Percentiles rank a stretch among this genome's conserved stretches.
phyloP scores from a whole-genome alignment of 2,113 vertebrate genomes.

The Sinocyclocheilus maitianheensis region DNA sequence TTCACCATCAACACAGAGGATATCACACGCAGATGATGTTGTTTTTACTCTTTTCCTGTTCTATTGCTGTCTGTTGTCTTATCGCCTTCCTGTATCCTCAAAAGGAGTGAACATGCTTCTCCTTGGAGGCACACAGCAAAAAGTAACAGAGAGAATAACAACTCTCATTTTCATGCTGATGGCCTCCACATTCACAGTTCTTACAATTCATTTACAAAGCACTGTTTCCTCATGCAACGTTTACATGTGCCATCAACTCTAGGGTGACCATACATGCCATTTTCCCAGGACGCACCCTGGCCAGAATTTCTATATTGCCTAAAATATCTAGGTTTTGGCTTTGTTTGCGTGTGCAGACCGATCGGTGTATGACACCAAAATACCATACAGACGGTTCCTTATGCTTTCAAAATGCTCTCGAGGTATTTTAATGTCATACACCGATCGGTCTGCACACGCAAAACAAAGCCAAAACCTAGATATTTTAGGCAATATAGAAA shows the following conservation, averaged over 20 bases:
- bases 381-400: too few relatives aligned
- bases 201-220: neutral
- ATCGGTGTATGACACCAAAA: too few relatives aligned
- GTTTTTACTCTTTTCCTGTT: conserved; percentile 32
- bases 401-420: too few relatives aligned
- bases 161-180: neutral
- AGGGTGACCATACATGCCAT: too few relatives aligned
- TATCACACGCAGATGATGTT: conserved; percentile 25
- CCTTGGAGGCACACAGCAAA: neutral
- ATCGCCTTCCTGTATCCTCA: neutral
- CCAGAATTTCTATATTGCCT: too few relatives aligned
- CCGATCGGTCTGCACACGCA: too few relatives aligned
- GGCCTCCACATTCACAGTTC: neutral
- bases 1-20: conserved; percentile 21
- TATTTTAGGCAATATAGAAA: too few relatives aligned
- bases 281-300: too few relatives aligned
- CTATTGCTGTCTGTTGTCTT: neutral
- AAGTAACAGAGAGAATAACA: neutral
- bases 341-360: too few relatives aligned
- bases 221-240: neutral
- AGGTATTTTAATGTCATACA: too few relatives aligned
- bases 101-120: neutral
- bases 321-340: too few relatives aligned
- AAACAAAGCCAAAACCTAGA: too few relatives aligned
- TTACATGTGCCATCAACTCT: neutral